Evolutionary conservation across 2,888 invertebrate species (phyloP).

Genomic region (Trypoxylon attenuatum): DNA sequence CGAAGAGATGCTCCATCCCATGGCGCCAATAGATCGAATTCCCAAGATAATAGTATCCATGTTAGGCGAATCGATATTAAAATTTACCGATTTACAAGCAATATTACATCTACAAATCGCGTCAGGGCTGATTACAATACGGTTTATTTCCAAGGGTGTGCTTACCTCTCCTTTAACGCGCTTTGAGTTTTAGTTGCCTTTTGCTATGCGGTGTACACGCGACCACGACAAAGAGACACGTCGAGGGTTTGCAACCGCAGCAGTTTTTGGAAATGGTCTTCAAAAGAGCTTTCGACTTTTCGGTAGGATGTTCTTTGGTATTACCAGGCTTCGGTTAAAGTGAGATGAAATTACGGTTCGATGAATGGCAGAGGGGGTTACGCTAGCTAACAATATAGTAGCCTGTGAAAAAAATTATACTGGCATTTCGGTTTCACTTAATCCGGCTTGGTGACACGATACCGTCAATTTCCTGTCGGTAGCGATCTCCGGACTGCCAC

Average conservation of each 20-base stretch:
- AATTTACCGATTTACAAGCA: no score
- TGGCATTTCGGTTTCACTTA: slow-evolving; percentile 65
- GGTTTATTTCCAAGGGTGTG: no score
- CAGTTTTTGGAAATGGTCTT: slow-evolving; percentile 5
- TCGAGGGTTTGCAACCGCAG: slow-evolving; percentile 5
- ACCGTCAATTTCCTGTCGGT: slow-evolving; percentile 52
- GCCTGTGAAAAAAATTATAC: slow-evolving; percentile 61
- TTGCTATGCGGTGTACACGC: no score
- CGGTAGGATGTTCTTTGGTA: slow-evolving; percentile 19
- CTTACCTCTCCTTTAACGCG: no score
- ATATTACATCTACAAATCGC: no score
- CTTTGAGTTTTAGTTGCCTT: no score
- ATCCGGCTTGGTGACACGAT: slow-evolving; percentile 45
- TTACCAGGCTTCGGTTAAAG: slow-evolving; percentile 42
- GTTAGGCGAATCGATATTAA: no score
- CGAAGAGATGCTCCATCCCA: slow-evolving; percentile 1
- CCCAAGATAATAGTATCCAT: no score
- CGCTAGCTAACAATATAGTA: slow-evolving; percentile 34
- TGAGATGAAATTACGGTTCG: slow-evolving; percentile 43
- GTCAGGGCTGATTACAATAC: no score
- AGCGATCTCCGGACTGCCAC: slow-evolving; percentile 22
- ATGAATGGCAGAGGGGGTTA: slow-evolving; percentile 38
- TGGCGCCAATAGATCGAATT: slow-evolving; percentile 9
- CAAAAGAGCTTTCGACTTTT: slow-evolving; percentile 34
- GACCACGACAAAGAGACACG: background rate